These are phyloP conservation scores for Lucifuga dentata DNA, from an alignment of 2,113 vertebrate species.

Conservation along the genomic window DNA sequence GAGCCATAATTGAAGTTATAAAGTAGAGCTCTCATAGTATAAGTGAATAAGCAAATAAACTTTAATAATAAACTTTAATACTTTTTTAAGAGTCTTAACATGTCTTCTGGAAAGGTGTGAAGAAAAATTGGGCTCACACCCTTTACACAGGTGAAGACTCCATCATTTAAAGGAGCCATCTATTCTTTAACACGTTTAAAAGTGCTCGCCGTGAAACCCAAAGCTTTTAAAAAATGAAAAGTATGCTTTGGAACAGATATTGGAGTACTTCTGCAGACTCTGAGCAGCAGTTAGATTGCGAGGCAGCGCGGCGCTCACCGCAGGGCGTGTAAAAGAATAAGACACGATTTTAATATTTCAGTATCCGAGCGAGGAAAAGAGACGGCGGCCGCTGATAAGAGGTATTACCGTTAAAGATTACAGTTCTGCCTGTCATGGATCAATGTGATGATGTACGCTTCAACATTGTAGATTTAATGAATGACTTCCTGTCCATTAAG, in stretches of 20 bases:
- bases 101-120: conserved; percentile 30
- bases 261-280: conserved; percentile 50
- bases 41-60: conserved; percentile 45
- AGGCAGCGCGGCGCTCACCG: conserved; percentile 54
- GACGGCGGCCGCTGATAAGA: conserved; percentile 61
- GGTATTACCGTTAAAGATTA: conserved; percentile 80
- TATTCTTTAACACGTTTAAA: conserved; percentile 77
- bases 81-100: conserved; percentile 29
- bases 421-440: conserved; percentile 83
- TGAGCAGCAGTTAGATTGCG: conserved; percentile 64
- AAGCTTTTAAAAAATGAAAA: conserved; percentile 72
- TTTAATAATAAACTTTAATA: conserved; percentile 40
- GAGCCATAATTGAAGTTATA: conserved; percentile 23
- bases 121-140: conserved; percentile 27
- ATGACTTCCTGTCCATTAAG: conserved; percentile 87
- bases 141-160: conserved; percentile 58
- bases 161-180: conserved; percentile 72
- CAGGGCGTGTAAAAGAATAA: conserved; percentile 76
- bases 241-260: conserved; percentile 71
- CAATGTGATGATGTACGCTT: conserved; percentile 76
- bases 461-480: conserved; percentile 78
- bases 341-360: conserved; percentile 85
- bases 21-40: conserved; percentile 41
- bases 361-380: conserved; percentile 68
- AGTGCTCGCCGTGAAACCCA: conserved; percentile 59